Percentiles rank a stretch among this genome's conserved stretches.
Conservation (phyloP, 2,797 vertebrate genomes). For the Florisuga fusca region DNA sequence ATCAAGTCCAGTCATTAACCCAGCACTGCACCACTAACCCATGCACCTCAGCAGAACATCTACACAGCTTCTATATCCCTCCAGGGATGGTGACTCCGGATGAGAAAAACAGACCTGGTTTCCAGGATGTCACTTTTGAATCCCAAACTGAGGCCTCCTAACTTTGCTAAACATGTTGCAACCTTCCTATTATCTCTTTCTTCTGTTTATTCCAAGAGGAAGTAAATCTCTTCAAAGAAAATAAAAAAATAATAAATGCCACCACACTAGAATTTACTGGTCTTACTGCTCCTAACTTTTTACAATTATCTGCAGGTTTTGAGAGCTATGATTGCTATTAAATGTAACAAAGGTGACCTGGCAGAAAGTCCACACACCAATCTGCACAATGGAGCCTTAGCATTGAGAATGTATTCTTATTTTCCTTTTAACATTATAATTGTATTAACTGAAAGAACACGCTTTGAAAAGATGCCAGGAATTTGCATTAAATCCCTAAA, state of each 20-base stretch:
- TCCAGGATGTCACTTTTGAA: neutral
- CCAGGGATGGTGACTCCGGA: too few relatives aligned
- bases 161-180: neutral
- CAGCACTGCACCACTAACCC: too few relatives aligned
- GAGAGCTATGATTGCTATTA: neutral
- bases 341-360: neutral
- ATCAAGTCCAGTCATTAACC: too few relatives aligned
- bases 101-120: neutral
- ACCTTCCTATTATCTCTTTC: neutral
- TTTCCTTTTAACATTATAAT: slow-evolving; percentile 43
- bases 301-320: slow-evolving; percentile 1
- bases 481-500: slow-evolving; percentile 19
- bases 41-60: too few relatives aligned
- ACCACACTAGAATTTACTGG: neutral
- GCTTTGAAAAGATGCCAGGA: slow-evolving; percentile 57
- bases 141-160: neutral
- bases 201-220: neutral
- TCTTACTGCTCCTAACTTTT: slow-evolving; percentile 16
- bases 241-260: neutral
- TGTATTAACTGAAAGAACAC: slow-evolving; percentile 24
- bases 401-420: neutral
- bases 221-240: slow-evolving; percentile 17
- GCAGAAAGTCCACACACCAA: neutral
- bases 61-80: too few relatives aligned
- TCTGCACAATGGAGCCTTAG: neutral